Evolutionary conservation across 1,140 invertebrate genomes (phyloP).

Genomic region (Sycophaga agraensis): DNA sequence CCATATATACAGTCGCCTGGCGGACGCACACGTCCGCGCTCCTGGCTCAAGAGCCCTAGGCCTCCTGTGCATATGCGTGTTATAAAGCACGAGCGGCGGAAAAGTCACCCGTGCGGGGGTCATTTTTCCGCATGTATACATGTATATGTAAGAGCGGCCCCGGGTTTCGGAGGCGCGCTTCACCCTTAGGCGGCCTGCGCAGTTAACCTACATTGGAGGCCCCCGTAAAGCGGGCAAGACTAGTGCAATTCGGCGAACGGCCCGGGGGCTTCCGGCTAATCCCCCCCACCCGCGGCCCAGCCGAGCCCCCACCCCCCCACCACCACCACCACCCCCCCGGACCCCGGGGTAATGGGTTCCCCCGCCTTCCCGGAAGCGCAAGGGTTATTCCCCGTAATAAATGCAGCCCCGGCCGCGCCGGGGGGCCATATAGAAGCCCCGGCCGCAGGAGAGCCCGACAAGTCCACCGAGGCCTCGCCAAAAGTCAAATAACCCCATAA

Average conservation of each 20-base stretch:
- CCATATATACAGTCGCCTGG: no score
- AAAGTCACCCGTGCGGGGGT: no score
- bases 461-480: neutral
- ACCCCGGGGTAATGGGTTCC: slow-evolving; percentile 26
- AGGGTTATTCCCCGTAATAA: slow-evolving; percentile 36
- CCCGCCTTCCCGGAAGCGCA: slow-evolving; percentile 30
- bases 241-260: slow-evolving; percentile 17
- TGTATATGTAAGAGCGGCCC: no score
- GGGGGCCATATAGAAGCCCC: no score
- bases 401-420: neutral
- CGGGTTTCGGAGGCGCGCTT: no score
- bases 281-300: neutral
- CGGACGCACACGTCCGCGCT: no score
- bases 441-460: no score
- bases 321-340: neutral
- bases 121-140: no score
- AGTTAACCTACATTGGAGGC: slow-evolving; percentile 26
- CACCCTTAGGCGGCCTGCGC: no score
- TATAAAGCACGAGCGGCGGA: no score
- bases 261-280: slow-evolving; percentile 1
- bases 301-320: neutral
- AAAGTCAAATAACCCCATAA: slow-evolving; percentile 19
- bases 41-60: no score
- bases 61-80: no score
- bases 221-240: slow-evolving; percentile 26